phyloP scores from a whole-genome alignment of 2,888 invertebrate genomes.

The Arge pagana region DNA sequence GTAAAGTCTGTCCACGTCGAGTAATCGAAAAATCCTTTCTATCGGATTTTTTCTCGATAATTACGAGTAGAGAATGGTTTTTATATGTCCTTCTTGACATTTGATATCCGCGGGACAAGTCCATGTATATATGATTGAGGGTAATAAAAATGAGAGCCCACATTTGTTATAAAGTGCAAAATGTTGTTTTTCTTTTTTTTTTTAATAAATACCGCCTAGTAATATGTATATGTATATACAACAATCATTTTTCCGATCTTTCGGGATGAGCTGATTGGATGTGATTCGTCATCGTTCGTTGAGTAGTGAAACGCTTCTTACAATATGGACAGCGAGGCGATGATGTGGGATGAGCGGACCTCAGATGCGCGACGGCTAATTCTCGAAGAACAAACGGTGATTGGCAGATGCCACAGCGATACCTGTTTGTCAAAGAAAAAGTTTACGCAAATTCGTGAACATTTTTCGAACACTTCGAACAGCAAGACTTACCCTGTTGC shows the following conservation, averaged over 20 bases:
- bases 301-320: slow-evolving; percentile 48
- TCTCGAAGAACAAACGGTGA: slow-evolving; percentile 49
- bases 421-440: slow-evolving; percentile 34
- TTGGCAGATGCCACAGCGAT: slow-evolving; percentile 50
- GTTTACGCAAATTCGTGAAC: neutral
- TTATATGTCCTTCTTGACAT: too few species aligned
- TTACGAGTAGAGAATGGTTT: too few species aligned
- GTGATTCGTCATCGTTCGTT: slow-evolving; percentile 48
- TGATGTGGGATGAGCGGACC: slow-evolving; percentile 51
- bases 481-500: slow-evolving; percentile 39
- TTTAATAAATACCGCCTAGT: too few species aligned
- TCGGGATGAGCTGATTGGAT: slow-evolving; percentile 49
- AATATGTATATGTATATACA: too few species aligned
- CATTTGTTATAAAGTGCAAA: too few species aligned
- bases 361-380: slow-evolving; percentile 48
- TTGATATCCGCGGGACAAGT: too few species aligned
- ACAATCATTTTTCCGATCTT: slow-evolving; percentile 44
- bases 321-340: slow-evolving; percentile 52
- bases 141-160: too few species aligned
- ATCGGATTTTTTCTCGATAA: too few species aligned
- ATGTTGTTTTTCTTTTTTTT: too few species aligned
- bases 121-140: too few species aligned
- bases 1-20: too few species aligned
- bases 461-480: neutral
- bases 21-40: too few species aligned